Percentiles rank a stretch among this genome's conserved stretches.
Evolutionary conservation across 2,797 vertebrate genomes (phyloP).

Genomic region (Muscicapa comitata): DNA sequence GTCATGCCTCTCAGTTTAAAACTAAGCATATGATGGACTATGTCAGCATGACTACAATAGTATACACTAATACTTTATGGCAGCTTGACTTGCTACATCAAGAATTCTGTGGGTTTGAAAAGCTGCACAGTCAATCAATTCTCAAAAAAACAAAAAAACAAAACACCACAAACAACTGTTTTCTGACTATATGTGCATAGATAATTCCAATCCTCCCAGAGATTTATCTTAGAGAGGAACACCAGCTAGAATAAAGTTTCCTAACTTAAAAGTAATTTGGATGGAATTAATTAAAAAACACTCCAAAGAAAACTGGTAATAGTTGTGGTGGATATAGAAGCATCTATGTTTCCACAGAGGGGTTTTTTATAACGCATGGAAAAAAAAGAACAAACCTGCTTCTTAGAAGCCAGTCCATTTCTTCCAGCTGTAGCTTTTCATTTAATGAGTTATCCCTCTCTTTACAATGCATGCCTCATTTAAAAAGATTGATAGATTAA

Average conservation of each 20-base stretch:
- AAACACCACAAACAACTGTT: not conserved
- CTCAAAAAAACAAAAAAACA: too few relatives aligned
- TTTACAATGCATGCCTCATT: not conserved
- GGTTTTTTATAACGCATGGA: rapidly evolving
- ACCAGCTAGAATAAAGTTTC: not conserved
- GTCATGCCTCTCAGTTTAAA: not conserved
- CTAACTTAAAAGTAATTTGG: not conserved
- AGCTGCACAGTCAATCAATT: not conserved
- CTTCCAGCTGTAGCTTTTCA: not conserved
- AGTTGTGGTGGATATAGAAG: not conserved
- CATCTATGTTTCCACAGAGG: not conserved
- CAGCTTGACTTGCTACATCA: not conserved
- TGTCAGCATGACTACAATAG: not conserved
- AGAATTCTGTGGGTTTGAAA: not conserved
- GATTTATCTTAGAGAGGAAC: not conserved
- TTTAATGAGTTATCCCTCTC: not conserved
- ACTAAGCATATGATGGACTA: not conserved
- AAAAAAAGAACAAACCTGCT: not conserved
- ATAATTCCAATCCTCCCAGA: not conserved
- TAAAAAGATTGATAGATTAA: not conserved
- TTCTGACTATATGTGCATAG: not conserved
- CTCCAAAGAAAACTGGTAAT: not conserved
- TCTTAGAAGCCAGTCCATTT: not conserved
- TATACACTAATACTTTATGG: not conserved
- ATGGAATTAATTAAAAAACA: not conserved